phyloP scores from a whole-genome alignment of 2,797 vertebrate genomes.

The Phaenicophaeus curvirostris region DNA sequence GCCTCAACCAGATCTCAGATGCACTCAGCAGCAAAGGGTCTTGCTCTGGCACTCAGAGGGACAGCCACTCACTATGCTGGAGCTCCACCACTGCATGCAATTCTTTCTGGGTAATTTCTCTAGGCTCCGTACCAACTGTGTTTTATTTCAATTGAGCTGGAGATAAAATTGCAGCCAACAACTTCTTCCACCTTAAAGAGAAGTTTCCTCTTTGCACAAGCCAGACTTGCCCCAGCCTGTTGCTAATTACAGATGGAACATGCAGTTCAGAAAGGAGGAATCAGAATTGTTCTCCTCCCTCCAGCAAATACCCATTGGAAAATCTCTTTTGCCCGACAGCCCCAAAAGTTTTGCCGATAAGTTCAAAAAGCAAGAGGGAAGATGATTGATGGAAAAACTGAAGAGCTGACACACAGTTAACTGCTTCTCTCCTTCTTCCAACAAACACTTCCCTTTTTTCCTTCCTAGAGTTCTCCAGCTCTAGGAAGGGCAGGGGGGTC shows the following conservation, averaged over 20 bases:
- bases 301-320: conserved; percentile 25
- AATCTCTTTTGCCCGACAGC: conserved; percentile 5
- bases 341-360: background rate
- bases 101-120: background rate
- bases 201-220: conserved; percentile 26
- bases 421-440: background rate
- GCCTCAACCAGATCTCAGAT: background rate
- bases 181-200: conserved; percentile 39
- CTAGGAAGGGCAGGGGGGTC: background rate
- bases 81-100: background rate
- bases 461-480: background rate
- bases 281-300: conserved; percentile 47
- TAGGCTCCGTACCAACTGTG: background rate
- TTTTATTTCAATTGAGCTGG: background rate
- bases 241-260: conserved; percentile 75
- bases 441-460: background rate
- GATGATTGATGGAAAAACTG: conserved; percentile 11
- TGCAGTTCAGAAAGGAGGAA: conserved; percentile 61
- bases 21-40: background rate
- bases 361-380: background rate
- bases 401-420: background rate
- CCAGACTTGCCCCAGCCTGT: conserved; percentile 75
- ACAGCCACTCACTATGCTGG: background rate
- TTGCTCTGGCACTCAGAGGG: rapidly evolving
- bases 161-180: conserved; percentile 27